phyloP scores from a whole-genome alignment of 2,113 vertebrate species.

The Odontesthes bonariensis region DNA sequence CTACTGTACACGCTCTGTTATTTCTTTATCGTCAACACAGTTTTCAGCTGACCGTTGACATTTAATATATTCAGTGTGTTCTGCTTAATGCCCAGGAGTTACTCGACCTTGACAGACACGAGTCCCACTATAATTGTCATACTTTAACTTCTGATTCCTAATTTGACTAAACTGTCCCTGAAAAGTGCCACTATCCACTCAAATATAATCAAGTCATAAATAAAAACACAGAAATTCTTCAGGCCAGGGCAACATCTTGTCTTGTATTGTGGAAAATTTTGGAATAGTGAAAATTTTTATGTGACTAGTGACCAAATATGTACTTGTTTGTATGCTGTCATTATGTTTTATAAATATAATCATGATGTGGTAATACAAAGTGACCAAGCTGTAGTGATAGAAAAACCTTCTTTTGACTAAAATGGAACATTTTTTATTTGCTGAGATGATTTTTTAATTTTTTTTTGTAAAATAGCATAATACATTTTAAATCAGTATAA shows the following conservation, averaged over 20 bases:
- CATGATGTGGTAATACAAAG: neutral
- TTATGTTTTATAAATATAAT: too few relatives aligned
- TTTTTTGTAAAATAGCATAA: conserved; percentile 16
- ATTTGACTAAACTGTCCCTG: conserved; percentile 12
- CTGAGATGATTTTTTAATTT: neutral
- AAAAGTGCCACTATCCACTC: conserved; percentile 5
- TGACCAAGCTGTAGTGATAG: neutral
- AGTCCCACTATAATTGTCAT: conserved; percentile 21
- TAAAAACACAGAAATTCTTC: conserved; percentile 10
- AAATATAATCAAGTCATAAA: conserved; percentile 10
- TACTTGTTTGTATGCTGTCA: too few relatives aligned
- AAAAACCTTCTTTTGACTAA: neutral
- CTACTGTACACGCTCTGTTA: conserved; percentile 10
- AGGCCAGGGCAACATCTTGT: neutral
- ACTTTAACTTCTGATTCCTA: conserved; percentile 28
- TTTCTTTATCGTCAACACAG: conserved; percentile 18
- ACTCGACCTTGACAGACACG: conserved; percentile 5
- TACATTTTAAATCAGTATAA: conserved; percentile 37
- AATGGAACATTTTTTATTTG: neutral
- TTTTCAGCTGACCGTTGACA: conserved; percentile 21
- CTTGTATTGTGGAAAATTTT: neutral
- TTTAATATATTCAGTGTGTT: neutral
- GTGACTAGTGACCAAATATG: conserved; percentile 2
- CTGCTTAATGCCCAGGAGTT: conserved; percentile 25
- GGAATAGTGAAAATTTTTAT: neutral